Base-by-base conservation (phyloP, 1,140 invertebrate genomes). In the Caerostris darwini region DNA sequence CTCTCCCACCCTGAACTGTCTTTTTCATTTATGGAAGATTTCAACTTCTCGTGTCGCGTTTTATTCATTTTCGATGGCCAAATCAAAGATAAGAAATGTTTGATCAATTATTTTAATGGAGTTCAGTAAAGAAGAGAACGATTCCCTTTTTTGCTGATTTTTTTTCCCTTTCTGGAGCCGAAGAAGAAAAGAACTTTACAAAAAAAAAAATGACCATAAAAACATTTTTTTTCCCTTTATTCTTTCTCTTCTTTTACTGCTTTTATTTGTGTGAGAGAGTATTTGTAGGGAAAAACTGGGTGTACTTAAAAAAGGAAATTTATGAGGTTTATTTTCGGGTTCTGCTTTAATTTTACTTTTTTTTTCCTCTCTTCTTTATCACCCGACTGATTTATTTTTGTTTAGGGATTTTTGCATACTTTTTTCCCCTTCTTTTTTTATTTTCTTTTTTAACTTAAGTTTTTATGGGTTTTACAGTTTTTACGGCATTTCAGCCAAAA, bases 31-130 rank as follows among this genome's bases (percentile, higher is more conserved):
- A 3, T 7, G 34, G 50, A 53, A 10, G 10, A 77, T 77, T 77
- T n/a, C 61, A 17, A 8, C 34, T 77, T 34, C 71, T 53, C 10
- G 10, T 53, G 71, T 77, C 50, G 71, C 50, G 7, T 77, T 77
- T 53, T 77, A 34, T 77, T 77, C 71, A 0, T 1, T 34, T n/a
- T 83, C 56, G 53, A 56, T 58, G 82, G 54, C 82, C 17, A 14
- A 83, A 58, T 83, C 82, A 83, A 58, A n/a, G 82, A 83, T 83
- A 83, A 83, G 54, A 56, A 83, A 57, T 83, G 82, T 83, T 83
- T 83, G 82, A 58, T 83, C 82, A 83, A 83, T 83, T 58, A 83
- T 83, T 83, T 83, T 83, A 83, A 83, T 83, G 82, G 82, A 58
- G 17, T 12, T 10, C 54, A 56, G 17, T 58, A 58, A 58, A 10